These are phyloP conservation scores for Thecocarcelia acutangulata DNA, from an alignment of 2,888 invertebrate genomes.

Conservation along the genomic window DNA sequence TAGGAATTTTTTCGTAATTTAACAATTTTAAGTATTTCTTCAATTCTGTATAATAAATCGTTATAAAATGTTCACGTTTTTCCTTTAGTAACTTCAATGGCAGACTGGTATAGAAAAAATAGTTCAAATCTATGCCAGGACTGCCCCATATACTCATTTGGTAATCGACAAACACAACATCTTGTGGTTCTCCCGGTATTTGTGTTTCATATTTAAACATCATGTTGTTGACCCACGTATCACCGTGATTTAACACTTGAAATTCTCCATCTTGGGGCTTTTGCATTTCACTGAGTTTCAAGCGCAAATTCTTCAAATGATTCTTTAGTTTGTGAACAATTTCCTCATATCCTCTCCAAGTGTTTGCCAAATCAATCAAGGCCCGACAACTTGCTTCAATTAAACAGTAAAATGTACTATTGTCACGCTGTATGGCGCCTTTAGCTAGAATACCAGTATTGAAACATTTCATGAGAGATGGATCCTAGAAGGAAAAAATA, in stretches of 20 bases:
- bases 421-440: conserved; percentile 71
- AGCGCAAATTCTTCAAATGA: conserved; percentile 75
- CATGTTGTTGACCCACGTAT: conserved; percentile 82
- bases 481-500: conserved; percentile 42
- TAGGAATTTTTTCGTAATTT: conserved; percentile 72
- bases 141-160: conserved; percentile 78
- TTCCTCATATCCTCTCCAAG: conserved; percentile 81
- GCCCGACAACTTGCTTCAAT: conserved; percentile 72
- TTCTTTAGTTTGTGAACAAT: conserved; percentile 80
- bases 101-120: conserved; percentile 79
- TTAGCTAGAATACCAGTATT: conserved; percentile 73
- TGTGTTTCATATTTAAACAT: conserved; percentile 78
- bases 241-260: conserved; percentile 82
- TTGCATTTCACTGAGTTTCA: conserved; percentile 54
- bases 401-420: conserved; percentile 71
- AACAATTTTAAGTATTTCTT: conserved; percentile 71
- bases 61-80: conserved; percentile 75
- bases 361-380: conserved; percentile 76
- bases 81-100: conserved; percentile 74
- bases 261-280: conserved; percentile 54
- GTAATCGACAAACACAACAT: conserved; percentile 77
- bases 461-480: conserved; percentile 71
- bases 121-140: conserved; percentile 80
- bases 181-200: conserved; percentile 5
- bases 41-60: conserved; percentile 63